phyloP scores from a whole-genome alignment of 2,797 vertebrate genomes.

The Phataginus tricuspis region DNA sequence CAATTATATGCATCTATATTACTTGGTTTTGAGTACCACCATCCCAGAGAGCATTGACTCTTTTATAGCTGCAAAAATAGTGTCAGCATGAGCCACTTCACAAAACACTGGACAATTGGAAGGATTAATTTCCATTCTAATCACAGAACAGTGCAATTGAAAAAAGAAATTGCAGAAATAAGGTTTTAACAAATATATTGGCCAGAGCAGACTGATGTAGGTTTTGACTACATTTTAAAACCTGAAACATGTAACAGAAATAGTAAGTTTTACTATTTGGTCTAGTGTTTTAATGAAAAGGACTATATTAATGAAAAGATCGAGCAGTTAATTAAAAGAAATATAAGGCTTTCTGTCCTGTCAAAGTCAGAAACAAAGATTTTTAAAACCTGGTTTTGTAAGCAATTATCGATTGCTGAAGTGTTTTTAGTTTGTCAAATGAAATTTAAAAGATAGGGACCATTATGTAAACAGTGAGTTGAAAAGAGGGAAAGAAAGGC shows the following conservation, averaged over 20 bases:
- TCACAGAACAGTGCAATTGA: background rate
- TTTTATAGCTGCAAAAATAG: background rate
- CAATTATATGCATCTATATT: background rate
- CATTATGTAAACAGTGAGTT: background rate
- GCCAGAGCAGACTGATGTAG: background rate
- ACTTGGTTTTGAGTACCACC: background rate
- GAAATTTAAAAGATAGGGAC: background rate
- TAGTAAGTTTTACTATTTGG: background rate
- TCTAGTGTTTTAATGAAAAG: conserved; percentile 20
- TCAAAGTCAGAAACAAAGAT: conserved; percentile 1
- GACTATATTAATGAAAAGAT: background rate
- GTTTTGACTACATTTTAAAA: background rate
- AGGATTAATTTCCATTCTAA: background rate
- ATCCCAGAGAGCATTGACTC: background rate
- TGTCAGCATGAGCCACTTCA: background rate
- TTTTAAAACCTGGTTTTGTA: conserved; percentile 28
- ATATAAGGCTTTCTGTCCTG: background rate
- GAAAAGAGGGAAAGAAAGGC: background rate
- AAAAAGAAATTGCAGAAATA: background rate
- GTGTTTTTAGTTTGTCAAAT: background rate
- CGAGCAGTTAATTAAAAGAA: background rate
- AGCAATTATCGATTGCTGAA: background rate
- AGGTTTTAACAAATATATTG: background rate
- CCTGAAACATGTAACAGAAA: background rate
- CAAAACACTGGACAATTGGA: background rate